Percentiles rank a stretch among this genome's conserved stretches.
Conservation (phyloP, 2,113 vertebrate genomes). For the Pelobates fuscus region DNA sequence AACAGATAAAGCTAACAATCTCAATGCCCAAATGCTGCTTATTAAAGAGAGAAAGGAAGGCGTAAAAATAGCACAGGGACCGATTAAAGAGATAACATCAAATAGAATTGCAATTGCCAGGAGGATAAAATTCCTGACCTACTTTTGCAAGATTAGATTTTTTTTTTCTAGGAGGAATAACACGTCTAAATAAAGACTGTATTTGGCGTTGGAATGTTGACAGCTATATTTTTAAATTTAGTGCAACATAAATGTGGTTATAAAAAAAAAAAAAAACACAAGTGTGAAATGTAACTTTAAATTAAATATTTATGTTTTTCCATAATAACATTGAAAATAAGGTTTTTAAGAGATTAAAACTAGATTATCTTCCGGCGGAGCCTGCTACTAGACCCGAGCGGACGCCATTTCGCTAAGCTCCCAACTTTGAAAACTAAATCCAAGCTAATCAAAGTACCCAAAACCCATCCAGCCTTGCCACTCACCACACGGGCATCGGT, state of each 20-base stretch:
- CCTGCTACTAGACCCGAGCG: too few species aligned
- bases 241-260: not conserved
- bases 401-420: too few species aligned
- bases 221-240: not conserved
- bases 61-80: slow-evolving; percentile 37
- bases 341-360: too few species aligned
- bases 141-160: slow-evolving; percentile 42
- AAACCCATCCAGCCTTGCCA: too few species aligned
- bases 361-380: too few species aligned
- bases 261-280: too few species aligned
- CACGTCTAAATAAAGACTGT: slow-evolving; percentile 18
- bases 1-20: not conserved
- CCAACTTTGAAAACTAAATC: too few species aligned
- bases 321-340: too few species aligned
- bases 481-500: too few species aligned
- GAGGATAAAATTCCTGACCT: slow-evolving; percentile 39
- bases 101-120: slow-evolving; percentile 15
- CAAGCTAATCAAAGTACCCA: too few species aligned
- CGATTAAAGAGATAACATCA: slow-evolving; percentile 47
- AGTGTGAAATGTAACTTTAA: too few species aligned
- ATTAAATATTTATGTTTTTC: too few species aligned
- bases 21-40: slow-evolving; percentile 8
- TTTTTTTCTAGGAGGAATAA: slow-evolving; percentile 29
- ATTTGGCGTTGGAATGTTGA: not conserved
- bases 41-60: slow-evolving; percentile 17